Percentiles rank a stretch among this genome's conserved stretches.
Evolutionary conservation across 2,113 vertebrate genomes (phyloP).

Genomic region (Corynorhinus townsendii): DNA sequence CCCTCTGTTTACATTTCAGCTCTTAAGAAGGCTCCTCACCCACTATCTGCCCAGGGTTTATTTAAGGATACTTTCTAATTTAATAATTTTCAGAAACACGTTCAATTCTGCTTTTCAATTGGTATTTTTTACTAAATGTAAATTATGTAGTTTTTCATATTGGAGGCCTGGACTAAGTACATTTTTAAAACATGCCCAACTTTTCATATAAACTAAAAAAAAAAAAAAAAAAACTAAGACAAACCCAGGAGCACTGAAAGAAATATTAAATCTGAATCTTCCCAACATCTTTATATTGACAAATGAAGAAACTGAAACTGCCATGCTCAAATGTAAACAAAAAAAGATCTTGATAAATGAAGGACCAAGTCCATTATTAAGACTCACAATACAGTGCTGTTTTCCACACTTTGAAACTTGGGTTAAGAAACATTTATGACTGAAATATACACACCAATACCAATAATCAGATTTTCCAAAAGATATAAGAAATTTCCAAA

Average conservation of each 20-base stretch:
- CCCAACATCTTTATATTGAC: not conserved
- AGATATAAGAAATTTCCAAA: constrained; percentile 23
- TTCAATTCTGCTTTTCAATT: not conserved
- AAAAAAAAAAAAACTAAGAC: not conserved
- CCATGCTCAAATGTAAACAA: not conserved
- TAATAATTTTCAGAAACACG: constrained; percentile 31
- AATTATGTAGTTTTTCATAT: constrained; percentile 2
- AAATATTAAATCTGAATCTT: not conserved
- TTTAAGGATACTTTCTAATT: constrained; percentile 30
- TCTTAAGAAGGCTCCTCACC: not conserved
- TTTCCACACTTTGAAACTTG: not conserved
- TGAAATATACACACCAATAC: not conserved
- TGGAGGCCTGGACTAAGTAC: not conserved
- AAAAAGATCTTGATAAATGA: not conserved
- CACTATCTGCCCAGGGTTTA: not conserved
- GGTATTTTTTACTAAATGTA: constrained; percentile 21
- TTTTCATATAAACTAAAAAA: not conserved
- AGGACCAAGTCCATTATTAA: not conserved
- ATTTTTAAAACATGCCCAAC: not conserved
- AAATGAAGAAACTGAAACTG: not conserved
- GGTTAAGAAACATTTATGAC: not conserved
- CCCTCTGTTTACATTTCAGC: constrained; percentile 14
- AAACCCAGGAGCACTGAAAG: not conserved
- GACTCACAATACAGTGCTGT: not conserved
- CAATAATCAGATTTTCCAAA: not conserved